Evolutionary conservation across 2,113 vertebrate species (phyloP), one percentile per base, ranked within the genome.

Genomic region (Daphoenositta chrysoptera): DNA sequence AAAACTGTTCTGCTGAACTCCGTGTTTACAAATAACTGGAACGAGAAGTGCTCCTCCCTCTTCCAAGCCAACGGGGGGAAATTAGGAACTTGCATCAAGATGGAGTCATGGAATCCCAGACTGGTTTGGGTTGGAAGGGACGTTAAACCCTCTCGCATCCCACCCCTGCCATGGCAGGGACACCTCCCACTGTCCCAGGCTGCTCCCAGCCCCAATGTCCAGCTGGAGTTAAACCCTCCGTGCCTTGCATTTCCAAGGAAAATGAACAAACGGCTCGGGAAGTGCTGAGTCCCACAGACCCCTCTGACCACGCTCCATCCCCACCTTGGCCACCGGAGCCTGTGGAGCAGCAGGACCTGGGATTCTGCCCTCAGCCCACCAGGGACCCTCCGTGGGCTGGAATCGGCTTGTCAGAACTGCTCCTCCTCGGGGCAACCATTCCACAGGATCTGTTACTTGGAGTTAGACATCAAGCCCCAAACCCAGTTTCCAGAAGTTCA

Each of bases 111-210:
- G 37, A 56, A 72, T 27, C n/a, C 22, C 48, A 33, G 37, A 13
- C 9, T 9, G 47, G 45, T 35, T 19, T 18, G 69, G 24, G 53
- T 4, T 15, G 24, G 37, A 42, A 50, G 37, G 23, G 24, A 60
- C 69, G 39, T 58, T 2, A 21, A 60, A 40, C 23, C 20, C 11
- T 31, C 42, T 5, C 83, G 12, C 4, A 4, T 7, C 1, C 50
- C 31, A 22, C 0, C 23, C 42, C 16, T 40, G 19, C 48, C 57
- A 31, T 4, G 21, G 42, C 37, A 72, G 68, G 37, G 51, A 57
- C 30, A 44, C 7, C 7, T 51, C 0, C 23, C 60, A 23, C 19
- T 2, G 1, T 1, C 7, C 60, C 60, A 58, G 27, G 9, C 0
- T 13, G 33, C 58, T 37, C 64, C 63, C 44, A 39, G 31, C 48